phyloP scores from a whole-genome alignment of 2,888 invertebrate species.

The Nymphalis c-album region DNA sequence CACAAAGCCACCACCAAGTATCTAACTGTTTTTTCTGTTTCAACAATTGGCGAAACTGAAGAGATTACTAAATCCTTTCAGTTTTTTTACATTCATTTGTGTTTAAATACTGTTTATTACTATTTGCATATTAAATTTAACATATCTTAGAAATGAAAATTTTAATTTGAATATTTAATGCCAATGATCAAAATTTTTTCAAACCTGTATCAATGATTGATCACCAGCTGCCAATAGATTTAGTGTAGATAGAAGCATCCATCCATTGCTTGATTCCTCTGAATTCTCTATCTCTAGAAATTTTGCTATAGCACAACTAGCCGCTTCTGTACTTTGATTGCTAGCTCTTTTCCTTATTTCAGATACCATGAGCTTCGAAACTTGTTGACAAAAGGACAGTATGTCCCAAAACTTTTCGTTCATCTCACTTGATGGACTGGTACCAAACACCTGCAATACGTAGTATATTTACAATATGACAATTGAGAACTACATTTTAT shows the following conservation, averaged over 20 bases:
- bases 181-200: not conserved
- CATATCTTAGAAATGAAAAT: too few species aligned
- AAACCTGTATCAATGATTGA: constrained; percentile 92
- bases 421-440: constrained; percentile 96
- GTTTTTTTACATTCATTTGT: too few species aligned
- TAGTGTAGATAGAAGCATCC: constrained; percentile 95
- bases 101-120: too few species aligned
- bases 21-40: too few species aligned
- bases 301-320: constrained; percentile 97
- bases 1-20: too few species aligned
- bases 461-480: constrained; percentile 14
- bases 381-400: constrained; percentile 95
- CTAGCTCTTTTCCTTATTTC: constrained; percentile 97
- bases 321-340: constrained; percentile 97
- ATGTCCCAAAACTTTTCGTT: constrained; percentile 98
- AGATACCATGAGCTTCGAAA: constrained; percentile 97
- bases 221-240: constrained; percentile 96
- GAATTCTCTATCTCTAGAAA: constrained; percentile 97
- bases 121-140: too few species aligned
- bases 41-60: too few species aligned
- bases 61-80: too few species aligned
- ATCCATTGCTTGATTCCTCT: constrained; percentile 97
- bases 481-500: not conserved
- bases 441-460: constrained; percentile 90
- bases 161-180: too few species aligned